A percentile compares a stretch with the other conserved stretches of the same genome.
phyloP scores from a whole-genome alignment of 2,797 vertebrate genomes.

The Sebastes reedi region DNA sequence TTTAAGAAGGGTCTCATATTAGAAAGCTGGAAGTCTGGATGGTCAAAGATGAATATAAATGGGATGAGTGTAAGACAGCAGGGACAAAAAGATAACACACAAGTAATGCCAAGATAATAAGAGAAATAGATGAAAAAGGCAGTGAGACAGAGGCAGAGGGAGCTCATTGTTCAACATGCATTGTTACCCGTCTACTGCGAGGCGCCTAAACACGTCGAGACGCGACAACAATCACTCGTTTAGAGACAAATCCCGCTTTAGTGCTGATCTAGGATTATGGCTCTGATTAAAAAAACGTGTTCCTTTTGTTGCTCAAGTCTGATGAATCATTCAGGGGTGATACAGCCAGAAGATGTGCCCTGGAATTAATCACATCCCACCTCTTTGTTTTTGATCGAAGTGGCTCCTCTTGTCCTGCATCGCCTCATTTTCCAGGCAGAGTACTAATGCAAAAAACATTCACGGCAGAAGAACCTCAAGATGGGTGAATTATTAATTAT shows the following conservation, averaged over 20 bases:
- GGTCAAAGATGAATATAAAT: neutral
- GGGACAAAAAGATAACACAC: neutral
- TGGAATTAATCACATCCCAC: conserved; percentile 58
- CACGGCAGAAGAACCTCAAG: conserved; percentile 19
- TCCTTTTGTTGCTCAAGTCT: conserved; percentile 38
- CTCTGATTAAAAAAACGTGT: conserved; percentile 51
- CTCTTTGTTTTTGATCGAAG: conserved; percentile 44
- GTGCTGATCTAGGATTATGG: conserved; percentile 60
- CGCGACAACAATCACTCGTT: conserved; percentile 40
- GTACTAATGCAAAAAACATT: conserved; percentile 34
- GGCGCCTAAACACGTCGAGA: conserved; percentile 34
- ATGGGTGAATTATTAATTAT: conserved; percentile 60
- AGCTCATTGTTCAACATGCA: conserved; percentile 21
- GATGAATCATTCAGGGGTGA: conserved; percentile 59
- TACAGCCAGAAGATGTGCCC: conserved; percentile 46
- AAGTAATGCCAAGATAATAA: neutral
- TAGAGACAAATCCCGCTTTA: conserved; percentile 50
- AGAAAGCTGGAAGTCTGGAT: neutral
- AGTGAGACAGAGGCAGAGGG: neutral
- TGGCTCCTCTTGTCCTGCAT: neutral
- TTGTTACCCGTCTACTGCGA: conserved; percentile 7
- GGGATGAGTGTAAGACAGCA: neutral
- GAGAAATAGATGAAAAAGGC: neutral
- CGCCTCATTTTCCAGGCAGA: conserved; percentile 19
- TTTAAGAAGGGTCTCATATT: neutral